Conservation (phyloP, 2,113 vertebrate genomes). For the Sturnus vulgaris region DNA sequence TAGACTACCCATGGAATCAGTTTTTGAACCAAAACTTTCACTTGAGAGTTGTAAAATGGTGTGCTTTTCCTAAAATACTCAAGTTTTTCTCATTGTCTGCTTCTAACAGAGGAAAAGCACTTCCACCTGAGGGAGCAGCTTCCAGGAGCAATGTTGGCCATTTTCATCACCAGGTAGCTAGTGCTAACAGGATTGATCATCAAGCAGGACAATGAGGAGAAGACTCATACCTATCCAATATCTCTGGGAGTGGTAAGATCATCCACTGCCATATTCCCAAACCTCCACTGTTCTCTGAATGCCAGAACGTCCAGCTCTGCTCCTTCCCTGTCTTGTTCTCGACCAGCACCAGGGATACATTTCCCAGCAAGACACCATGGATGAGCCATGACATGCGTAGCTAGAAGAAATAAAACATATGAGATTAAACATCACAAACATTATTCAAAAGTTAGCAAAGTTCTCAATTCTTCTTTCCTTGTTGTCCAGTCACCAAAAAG, state of each 20-base stretch:
- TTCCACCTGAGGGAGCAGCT: not conserved
- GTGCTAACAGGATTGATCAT: not conserved
- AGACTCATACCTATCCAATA: conserved; percentile 85
- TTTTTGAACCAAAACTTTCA: not conserved
- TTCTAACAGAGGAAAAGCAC: not conserved
- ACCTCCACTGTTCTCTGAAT: conserved; percentile 65
- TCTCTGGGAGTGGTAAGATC: conserved; percentile 80
- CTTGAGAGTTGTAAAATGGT: not conserved
- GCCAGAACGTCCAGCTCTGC: conserved; percentile 80
- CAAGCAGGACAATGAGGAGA: not conserved
- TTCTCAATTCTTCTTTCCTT: not conserved
- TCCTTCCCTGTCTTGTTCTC: conserved; percentile 90
- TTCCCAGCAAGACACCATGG: conserved; percentile 77
- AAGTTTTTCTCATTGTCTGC: not conserved
- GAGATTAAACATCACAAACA: not conserved
- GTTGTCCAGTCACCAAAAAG: not conserved
- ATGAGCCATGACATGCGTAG: conserved; percentile 87
- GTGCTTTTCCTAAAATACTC: not conserved
- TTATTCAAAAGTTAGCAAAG: not conserved
- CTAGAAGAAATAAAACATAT: conserved; percentile 65
- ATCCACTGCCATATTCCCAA: conserved; percentile 82
- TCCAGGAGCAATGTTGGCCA: not conserved
- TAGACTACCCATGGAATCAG: not conserved
- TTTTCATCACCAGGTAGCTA: not conserved
- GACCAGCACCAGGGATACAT: conserved; percentile 82